Percentiles rank a stretch among this genome's conserved stretches.
Evolutionary conservation across 2,113 vertebrate genomes (phyloP).

Genomic region (Rhinichthys klamathensis): DNA sequence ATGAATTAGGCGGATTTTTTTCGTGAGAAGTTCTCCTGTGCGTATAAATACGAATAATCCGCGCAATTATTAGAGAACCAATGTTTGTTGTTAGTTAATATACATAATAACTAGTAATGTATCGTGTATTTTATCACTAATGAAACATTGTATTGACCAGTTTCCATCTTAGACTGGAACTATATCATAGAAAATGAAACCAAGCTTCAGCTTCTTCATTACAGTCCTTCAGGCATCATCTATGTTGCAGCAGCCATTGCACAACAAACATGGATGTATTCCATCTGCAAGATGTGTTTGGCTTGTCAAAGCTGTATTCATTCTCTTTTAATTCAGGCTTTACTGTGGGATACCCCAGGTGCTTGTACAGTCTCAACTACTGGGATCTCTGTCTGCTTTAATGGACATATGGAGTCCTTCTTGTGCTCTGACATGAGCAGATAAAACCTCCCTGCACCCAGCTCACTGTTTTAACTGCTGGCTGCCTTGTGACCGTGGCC

Average conservation of each 20-base stretch:
- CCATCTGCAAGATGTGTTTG: background rate
- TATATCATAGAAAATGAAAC: background rate
- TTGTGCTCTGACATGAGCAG: constrained; percentile 1
- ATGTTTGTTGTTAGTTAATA: background rate
- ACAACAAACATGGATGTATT: background rate
- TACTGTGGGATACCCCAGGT: background rate
- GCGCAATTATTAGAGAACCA: too few relatives aligned
- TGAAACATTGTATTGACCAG: background rate
- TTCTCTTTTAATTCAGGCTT: background rate
- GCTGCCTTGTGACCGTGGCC: constrained; percentile 9
- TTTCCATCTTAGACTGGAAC: background rate
- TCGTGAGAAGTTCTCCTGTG: too few relatives aligned
- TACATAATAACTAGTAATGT: background rate
- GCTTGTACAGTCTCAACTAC: constrained; percentile 1
- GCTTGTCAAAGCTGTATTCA: background rate
- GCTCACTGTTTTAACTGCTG: background rate
- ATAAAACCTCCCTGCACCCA: background rate
- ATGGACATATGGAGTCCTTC: constrained; percentile 8
- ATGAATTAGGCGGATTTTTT: too few relatives aligned
- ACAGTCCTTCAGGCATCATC: background rate
- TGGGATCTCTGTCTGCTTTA: background rate
- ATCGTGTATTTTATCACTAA: background rate
- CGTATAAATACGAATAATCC: too few relatives aligned
- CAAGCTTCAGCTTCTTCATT: background rate
- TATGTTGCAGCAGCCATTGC: background rate